Evolutionary conservation across 2,113 vertebrate genomes (phyloP).

Genomic region (Poecile atricapillus): DNA sequence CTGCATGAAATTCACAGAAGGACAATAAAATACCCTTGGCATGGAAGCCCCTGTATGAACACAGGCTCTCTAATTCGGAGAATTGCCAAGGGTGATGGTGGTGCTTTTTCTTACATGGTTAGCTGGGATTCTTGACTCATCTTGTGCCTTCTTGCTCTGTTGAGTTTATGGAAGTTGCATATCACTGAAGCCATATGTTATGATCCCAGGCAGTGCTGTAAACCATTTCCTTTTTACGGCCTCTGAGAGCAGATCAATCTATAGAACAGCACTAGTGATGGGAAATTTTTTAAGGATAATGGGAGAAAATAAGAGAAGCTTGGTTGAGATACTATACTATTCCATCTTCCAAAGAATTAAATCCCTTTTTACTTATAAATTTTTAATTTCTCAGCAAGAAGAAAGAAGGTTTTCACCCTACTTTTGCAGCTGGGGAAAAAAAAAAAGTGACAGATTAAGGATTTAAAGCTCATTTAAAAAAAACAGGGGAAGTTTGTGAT

Average conservation of each 20-base stretch:
- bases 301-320: conserved; percentile 1
- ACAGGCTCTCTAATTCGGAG: neutral
- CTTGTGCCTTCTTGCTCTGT: conserved; percentile 9
- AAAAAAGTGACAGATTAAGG: neutral
- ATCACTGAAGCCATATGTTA: conserved; percentile 17
- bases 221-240: conserved; percentile 43
- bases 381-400: conserved; percentile 23
- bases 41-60: neutral
- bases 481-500: neutral
- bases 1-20: neutral
- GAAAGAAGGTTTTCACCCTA: neutral
- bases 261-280: neutral
- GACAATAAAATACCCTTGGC: neutral
- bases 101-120: neutral
- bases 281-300: conserved; percentile 25
- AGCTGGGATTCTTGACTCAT: conserved; percentile 2
- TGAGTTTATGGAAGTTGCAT: conserved; percentile 26
- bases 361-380: neutral
- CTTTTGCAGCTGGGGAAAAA: neutral
- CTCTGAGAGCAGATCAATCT: conserved; percentile 20
- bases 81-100: neutral
- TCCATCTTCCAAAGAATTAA: conserved; percentile 3
- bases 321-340: neutral
- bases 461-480: neutral
- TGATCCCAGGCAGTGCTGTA: conserved; percentile 41